Conservation (phyloP, 2,113 vertebrate genomes). For the Accipiter virgatus region DNA sequence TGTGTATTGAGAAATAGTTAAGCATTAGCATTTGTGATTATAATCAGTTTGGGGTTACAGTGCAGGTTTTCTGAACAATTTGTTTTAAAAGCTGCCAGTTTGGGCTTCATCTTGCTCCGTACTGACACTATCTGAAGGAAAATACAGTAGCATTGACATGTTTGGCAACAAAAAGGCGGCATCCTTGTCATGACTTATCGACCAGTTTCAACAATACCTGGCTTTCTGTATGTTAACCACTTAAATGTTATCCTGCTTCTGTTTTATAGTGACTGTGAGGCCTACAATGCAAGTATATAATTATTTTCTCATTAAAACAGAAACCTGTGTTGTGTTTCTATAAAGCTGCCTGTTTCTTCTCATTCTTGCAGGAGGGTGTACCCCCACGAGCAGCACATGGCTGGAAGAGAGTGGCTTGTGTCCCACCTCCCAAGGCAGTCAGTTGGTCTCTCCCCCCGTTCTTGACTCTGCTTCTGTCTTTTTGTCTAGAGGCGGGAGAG, state of each 20-base stretch:
- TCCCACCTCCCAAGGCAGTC: not conserved
- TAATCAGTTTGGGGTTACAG: slow-evolving; percentile 62
- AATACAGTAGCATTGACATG: slow-evolving; percentile 39
- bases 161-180: slow-evolving; percentile 49
- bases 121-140: slow-evolving; percentile 33
- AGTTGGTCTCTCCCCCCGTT: fast-evolving
- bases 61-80: slow-evolving; percentile 63
- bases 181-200: slow-evolving; percentile 66
- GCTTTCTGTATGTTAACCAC: slow-evolving; percentile 89
- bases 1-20: slow-evolving; percentile 68
- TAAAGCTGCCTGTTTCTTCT: not conserved
- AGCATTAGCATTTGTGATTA: slow-evolving; percentile 71
- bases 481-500: not conserved
- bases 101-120: slow-evolving; percentile 60
- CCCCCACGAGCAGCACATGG: not conserved
- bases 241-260: slow-evolving; percentile 85
- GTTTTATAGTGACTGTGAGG: slow-evolving; percentile 92
- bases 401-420: not conserved
- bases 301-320: slow-evolving; percentile 99
- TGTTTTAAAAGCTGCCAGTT: slow-evolving; percentile 62
- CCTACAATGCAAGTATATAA: slow-evolving; percentile 87
- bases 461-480: not conserved
- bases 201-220: slow-evolving; percentile 61
- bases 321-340: slow-evolving; percentile 74
- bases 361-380: not conserved